Evolutionary conservation across 2,113 vertebrate genomes (phyloP).

Genomic region (Dunckerocampus dactyliophorus): DNA sequence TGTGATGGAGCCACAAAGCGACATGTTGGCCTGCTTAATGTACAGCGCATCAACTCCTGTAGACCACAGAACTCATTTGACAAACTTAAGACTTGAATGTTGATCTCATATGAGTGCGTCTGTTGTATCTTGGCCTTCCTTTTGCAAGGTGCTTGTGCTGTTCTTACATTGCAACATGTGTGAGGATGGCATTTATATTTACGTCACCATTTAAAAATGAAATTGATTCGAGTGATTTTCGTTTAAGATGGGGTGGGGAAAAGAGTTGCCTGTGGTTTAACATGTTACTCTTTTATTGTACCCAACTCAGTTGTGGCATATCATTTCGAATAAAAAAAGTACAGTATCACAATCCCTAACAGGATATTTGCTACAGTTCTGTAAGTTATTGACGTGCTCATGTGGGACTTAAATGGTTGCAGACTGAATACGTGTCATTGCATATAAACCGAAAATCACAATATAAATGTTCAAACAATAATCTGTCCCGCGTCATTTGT

Average conservation of each 20-base stretch:
- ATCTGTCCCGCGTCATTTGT: conserved; percentile 1
- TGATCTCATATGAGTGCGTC: conserved; percentile 22
- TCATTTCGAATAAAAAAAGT: conserved; percentile 30
- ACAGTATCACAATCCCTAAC: conserved; percentile 45
- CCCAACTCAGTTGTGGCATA: conserved; percentile 20
- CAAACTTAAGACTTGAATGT: conserved; percentile 38
- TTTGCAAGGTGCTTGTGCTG: conserved; percentile 39
- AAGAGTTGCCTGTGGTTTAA: conserved; percentile 1
- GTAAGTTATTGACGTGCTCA: conserved; percentile 73
- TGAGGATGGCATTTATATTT: conserved; percentile 28
- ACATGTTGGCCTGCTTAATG: conserved; percentile 25
- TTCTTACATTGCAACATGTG: conserved; percentile 10
- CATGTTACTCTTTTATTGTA: conserved; percentile 18
- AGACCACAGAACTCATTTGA: conserved; percentile 8
- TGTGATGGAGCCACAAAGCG: background rate
- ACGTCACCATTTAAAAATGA: conserved; percentile 12
- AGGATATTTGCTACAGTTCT: conserved; percentile 59
- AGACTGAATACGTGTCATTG: conserved; percentile 60
- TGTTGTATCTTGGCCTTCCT: conserved; percentile 22
- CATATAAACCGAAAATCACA: conserved; percentile 71
- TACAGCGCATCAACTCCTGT: conserved; percentile 31
- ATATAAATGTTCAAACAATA: conserved; percentile 73
- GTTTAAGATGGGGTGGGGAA: background rate
- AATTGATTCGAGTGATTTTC: conserved; percentile 1
- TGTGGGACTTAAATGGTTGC: conserved; percentile 50